Percentiles rank a stretch among this genome's conserved stretches.
phyloP scores from a whole-genome alignment of 2,113 vertebrate genomes.

The Notiomystis cincta region DNA sequence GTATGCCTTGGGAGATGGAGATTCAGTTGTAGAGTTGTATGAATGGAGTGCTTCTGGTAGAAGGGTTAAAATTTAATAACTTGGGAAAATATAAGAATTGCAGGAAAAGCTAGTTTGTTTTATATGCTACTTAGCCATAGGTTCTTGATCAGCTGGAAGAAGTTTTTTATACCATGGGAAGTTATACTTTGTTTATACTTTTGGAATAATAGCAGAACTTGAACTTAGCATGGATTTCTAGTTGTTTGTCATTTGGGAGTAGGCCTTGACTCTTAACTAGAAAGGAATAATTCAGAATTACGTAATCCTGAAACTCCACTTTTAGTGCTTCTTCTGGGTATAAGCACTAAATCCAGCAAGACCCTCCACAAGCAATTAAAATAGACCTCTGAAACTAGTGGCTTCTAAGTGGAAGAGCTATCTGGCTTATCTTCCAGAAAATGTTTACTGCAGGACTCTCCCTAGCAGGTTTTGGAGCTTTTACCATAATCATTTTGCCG shows the following conservation, averaged over 20 bases:
- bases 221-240: neutral
- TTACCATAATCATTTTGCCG: neutral
- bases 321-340: neutral
- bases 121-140: neutral
- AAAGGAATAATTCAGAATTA: neutral
- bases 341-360: neutral
- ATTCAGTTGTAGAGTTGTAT: neutral
- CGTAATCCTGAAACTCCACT: neutral
- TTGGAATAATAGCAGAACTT: neutral
- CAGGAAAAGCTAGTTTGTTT: neutral
- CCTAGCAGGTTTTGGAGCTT: neutral
- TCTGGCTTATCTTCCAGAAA: neutral
- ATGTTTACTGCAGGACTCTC: neutral
- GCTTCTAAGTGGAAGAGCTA: neutral
- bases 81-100: neutral
- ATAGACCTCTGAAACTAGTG: neutral
- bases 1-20: neutral
- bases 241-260: neutral
- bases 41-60: neutral
- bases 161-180: neutral
- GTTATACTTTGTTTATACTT: neutral
- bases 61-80: neutral
- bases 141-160: neutral
- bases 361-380: neutral
- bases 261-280: neutral